Conservation (phyloP, 2,888 invertebrate genomes). For the Drosophila cognata region DNA sequence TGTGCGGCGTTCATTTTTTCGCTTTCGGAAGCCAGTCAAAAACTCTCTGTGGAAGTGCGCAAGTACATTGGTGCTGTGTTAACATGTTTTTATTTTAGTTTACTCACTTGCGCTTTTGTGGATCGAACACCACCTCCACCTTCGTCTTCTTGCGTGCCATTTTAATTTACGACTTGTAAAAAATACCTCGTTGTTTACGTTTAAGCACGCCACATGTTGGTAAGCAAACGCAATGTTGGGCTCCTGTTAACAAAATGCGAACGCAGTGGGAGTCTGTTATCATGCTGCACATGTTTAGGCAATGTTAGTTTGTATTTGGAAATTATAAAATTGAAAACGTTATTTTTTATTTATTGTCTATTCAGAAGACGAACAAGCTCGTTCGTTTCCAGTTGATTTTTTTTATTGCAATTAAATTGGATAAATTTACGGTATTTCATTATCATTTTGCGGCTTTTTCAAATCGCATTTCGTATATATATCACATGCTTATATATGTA, state of each 20-base stretch:
- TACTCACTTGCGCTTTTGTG: constrained; percentile 87
- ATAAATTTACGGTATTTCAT: constrained; percentile 30
- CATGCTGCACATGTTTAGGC: not conserved
- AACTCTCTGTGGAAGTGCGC: constrained; percentile 88
- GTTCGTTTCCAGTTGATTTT: constrained; percentile 24
- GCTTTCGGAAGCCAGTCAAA: constrained; percentile 92
- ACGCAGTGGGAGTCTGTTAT: not conserved
- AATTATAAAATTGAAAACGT: not conserved
- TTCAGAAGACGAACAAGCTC: constrained; percentile 12
- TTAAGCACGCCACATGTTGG: constrained; percentile 38
- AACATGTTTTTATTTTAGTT: not conserved
- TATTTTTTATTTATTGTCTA: constrained; percentile 18
- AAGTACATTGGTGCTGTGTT: not conserved
- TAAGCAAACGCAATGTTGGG: constrained; percentile 22
- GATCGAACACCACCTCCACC: constrained; percentile 87
- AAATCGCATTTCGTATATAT: constrained; percentile 73
- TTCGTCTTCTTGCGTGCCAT: constrained; percentile 77
- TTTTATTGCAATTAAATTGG: constrained; percentile 49
- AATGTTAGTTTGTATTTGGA: not conserved
- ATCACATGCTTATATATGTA: constrained; percentile 75
- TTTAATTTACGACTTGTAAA: constrained; percentile 11
- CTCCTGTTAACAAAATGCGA: constrained; percentile 2
- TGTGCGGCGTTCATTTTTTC: constrained; percentile 91
- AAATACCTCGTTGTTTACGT: constrained; percentile 55
- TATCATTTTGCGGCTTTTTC: constrained; percentile 56